These are phyloP conservation scores for Sinocyclocheilus grahami DNA, from an alignment of 2,113 vertebrate species.

Conservation along the genomic window DNA sequence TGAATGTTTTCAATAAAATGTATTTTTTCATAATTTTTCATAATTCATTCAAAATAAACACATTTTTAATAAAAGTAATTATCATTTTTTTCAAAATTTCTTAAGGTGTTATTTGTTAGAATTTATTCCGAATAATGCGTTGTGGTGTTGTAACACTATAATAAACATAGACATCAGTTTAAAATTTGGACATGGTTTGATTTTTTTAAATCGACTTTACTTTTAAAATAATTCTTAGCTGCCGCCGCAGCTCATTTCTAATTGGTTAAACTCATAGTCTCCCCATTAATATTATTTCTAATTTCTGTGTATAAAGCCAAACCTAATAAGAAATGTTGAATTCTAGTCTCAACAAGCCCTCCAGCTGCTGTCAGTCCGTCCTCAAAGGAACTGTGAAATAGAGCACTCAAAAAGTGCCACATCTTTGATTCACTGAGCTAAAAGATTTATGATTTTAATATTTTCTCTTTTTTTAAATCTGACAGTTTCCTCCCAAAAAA, in stretches of 20 bases:
- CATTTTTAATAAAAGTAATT: too few relatives aligned
- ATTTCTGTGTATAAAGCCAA: neutral
- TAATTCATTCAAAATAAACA: too few relatives aligned
- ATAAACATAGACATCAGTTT: neutral
- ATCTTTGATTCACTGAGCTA: slow-evolving; percentile 27
- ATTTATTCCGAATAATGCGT: too few relatives aligned
- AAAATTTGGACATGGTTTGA: too few relatives aligned
- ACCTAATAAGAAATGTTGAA: neutral
- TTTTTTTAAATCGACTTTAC: too few relatives aligned
- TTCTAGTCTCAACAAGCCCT: slow-evolving; percentile 6
- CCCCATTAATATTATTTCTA: neutral
- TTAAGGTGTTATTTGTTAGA: too few relatives aligned
- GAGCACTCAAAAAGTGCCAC: slow-evolving; percentile 20
- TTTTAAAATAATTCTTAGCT: too few relatives aligned
- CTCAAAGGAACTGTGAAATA: slow-evolving; percentile 10
- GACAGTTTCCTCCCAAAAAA: neutral
- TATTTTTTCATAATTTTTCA: too few relatives aligned
- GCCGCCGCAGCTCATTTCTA: neutral
- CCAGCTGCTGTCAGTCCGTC: slow-evolving; percentile 7
- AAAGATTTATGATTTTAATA: slow-evolving; percentile 40
- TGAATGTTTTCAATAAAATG: too few relatives aligned
- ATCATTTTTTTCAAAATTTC: too few relatives aligned
- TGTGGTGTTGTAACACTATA: too few relatives aligned
- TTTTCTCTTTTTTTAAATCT: slow-evolving; percentile 16
- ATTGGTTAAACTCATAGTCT: neutral